Percentiles rank a stretch among this genome's conserved stretches.
phyloP scores from a whole-genome alignment of 2,113 vertebrate genomes.

The Eulemur macaco region DNA sequence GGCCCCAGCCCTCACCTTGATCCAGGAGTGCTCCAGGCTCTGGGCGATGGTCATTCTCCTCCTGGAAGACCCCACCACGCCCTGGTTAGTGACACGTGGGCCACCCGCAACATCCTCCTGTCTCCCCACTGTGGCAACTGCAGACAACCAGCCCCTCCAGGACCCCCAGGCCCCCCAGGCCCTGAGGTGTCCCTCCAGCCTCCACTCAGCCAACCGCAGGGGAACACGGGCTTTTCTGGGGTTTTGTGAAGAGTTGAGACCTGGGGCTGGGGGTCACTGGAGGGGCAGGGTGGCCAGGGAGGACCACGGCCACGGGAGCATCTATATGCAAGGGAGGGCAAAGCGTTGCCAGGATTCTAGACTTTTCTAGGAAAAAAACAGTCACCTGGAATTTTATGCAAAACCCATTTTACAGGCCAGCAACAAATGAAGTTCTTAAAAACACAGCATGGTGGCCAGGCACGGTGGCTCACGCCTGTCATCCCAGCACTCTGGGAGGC shows the following conservation, averaged over 20 bases:
- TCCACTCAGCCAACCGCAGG: background rate
- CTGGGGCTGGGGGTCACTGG: background rate
- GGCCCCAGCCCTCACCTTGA: conserved; percentile 88
- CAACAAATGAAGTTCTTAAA: background rate
- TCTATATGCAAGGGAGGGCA: fast-evolving
- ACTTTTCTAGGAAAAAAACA: background rate
- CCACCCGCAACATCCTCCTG: fast-evolving
- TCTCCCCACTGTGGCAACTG: too few relatives aligned
- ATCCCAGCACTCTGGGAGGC: background rate
- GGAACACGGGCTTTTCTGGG: background rate
- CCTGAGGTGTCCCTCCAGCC: background rate
- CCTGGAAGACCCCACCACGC: conserved; percentile 78
- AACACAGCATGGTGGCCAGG: fast-evolving
- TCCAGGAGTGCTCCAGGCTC: conserved; percentile 97
- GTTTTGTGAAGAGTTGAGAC: background rate
- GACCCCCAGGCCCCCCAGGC: background rate
- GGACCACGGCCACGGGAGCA: fast-evolving
- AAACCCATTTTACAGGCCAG: background rate
- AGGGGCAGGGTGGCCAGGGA: background rate
- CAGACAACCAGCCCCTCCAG: background rate
- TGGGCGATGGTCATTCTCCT: conserved; percentile 97
- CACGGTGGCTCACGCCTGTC: background rate
- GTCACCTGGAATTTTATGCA: background rate
- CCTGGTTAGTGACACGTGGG: background rate
- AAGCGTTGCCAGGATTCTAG: background rate